phyloP scores from a whole-genome alignment of 2,888 invertebrate species.

The Lepidochitona cinerea region DNA sequence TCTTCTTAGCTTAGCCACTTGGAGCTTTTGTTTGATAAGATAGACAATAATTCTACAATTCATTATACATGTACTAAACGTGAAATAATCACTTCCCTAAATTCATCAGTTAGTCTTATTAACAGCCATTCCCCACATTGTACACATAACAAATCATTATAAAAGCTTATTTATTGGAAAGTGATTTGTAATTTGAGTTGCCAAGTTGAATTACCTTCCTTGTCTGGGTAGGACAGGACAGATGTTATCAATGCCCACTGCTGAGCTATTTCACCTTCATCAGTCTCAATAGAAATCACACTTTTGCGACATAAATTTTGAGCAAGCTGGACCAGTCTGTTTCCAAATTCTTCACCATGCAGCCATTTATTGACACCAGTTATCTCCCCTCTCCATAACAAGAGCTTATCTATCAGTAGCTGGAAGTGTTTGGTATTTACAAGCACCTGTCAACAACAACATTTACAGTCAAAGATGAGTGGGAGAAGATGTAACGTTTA shows the following conservation, averaged over 20 bases:
- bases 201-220: conserved; percentile 36
- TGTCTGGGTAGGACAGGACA: conserved; percentile 44
- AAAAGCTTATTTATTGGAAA: too few relatives aligned
- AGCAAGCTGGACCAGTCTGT: conserved; percentile 40
- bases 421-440: conserved; percentile 32
- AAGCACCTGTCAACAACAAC: too few relatives aligned
- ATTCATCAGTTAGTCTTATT: too few relatives aligned
- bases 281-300: conserved; percentile 15
- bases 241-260: conserved; percentile 52
- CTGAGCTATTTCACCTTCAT: conserved; percentile 25
- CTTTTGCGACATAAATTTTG: conserved; percentile 39
- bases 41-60: too few relatives aligned
- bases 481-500: too few relatives aligned
- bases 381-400: conserved; percentile 18
- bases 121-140: too few relatives aligned
- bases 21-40: too few relatives aligned
- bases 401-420: conserved; percentile 33
- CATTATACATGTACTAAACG: too few relatives aligned
- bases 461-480: too few relatives aligned
- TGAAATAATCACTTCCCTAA: too few relatives aligned
- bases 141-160: too few relatives aligned
- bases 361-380: conserved; percentile 40
- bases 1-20: neutral
- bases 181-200: too few relatives aligned
- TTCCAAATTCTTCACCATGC: conserved; percentile 42